A percentile compares a stretch with the other conserved stretches of the same genome.
Conservation (phyloP, 2,888 invertebrate genomes). For the Drosophila diplacantha region DNA sequence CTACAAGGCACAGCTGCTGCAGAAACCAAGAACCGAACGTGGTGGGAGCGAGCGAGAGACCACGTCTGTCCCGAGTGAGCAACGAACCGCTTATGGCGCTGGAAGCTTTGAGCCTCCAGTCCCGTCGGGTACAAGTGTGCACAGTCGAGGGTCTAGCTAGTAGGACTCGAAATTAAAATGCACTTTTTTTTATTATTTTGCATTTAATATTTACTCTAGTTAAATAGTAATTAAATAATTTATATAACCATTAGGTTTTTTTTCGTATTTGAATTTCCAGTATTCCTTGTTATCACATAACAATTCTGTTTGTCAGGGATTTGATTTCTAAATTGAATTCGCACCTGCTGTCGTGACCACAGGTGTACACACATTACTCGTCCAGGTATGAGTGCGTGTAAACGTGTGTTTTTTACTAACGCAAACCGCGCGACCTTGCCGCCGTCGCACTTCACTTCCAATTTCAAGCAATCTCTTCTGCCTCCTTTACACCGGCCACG, state of each 20-base stretch:
- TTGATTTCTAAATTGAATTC: neutral
- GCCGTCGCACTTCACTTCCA: constrained; percentile 40
- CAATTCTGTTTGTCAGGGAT: neutral
- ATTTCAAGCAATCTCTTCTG: constrained; percentile 18
- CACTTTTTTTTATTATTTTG: neutral
- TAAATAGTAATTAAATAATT: neutral
- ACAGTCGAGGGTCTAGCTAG: constrained; percentile 7
- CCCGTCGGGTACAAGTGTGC: constrained; percentile 3
- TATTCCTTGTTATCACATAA: neutral
- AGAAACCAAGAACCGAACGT: constrained; percentile 13
- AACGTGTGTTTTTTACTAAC: constrained; percentile 36
- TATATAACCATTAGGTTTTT: neutral
- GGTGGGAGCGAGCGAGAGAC: constrained; percentile 20
- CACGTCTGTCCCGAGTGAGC: constrained; percentile 63
- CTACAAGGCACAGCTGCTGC: constrained; percentile 8
- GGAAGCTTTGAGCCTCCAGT: constrained; percentile 33
- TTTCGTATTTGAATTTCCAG: neutral
- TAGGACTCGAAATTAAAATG: neutral
- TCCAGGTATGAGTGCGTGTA: constrained; percentile 1
- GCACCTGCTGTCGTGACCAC: neutral
- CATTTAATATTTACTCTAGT: neutral
- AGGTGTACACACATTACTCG: constrained; percentile 3
- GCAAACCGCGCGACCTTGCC: constrained; percentile 57
- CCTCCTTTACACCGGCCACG: constrained; percentile 19
- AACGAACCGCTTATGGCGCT: constrained; percentile 55